Conservation (phyloP, 2,113 vertebrate genomes). For the Bettongia penicillata region DNA sequence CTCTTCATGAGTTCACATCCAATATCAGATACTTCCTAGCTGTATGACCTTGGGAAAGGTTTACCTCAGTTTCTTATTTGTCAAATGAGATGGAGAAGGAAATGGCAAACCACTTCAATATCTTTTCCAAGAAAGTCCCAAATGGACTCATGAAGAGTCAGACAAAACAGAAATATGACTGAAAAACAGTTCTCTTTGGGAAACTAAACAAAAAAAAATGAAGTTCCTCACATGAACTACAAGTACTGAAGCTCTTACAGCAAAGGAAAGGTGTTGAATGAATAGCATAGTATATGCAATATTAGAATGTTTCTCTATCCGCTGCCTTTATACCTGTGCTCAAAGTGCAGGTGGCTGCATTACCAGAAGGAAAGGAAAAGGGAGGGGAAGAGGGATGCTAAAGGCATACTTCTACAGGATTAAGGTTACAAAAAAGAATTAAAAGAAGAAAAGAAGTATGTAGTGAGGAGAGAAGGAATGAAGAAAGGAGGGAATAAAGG, state of each 20-base stretch:
- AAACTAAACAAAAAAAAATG: background rate
- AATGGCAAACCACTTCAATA: background rate
- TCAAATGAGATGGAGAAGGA: background rate
- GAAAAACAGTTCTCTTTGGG: background rate
- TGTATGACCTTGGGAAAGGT: background rate
- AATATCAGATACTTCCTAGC: background rate
- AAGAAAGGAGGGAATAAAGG: background rate
- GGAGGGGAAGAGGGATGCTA: too few relatives aligned
- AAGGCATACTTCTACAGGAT: background rate
- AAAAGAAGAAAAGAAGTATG: background rate
- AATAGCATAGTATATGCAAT: background rate
- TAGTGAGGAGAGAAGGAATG: background rate
- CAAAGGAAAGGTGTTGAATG: background rate
- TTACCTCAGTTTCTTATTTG: background rate
- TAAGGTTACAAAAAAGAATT: background rate
- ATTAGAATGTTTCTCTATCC: background rate
- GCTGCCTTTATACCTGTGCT: background rate
- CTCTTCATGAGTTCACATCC: background rate
- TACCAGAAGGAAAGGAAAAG: background rate
- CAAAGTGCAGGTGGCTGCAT: background rate
- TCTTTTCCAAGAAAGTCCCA: background rate
- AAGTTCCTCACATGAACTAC: background rate
- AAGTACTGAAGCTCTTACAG: background rate
- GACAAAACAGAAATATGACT: background rate
- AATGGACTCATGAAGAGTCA: background rate